A percentile compares a stretch with the other conserved stretches of the same genome.
phyloP scores from a whole-genome alignment of 2,888 invertebrate genomes.

The Julus scandinavius region DNA sequence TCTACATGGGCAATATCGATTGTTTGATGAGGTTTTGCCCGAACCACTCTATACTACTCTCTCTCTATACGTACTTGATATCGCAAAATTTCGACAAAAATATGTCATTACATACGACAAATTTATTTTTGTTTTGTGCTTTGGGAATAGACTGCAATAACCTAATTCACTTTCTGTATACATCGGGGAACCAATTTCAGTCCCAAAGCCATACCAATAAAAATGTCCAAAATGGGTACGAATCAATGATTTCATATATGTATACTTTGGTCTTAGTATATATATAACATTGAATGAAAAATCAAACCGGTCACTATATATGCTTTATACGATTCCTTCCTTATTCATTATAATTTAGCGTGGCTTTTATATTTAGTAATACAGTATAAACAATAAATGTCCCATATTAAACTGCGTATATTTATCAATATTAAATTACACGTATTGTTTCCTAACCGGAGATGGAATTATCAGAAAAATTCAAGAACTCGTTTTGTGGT shows the following conservation, averaged over 20 bases:
- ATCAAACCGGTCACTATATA: neutral
- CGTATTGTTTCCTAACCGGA: neutral
- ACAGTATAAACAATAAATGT: neutral
- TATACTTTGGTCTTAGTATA: neutral
- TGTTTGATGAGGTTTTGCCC: constrained; percentile 4
- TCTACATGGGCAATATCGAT: constrained; percentile 24
- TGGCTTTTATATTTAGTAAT: neutral
- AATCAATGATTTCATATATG: neutral
- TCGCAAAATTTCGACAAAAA: constrained; percentile 19
- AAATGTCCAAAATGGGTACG: constrained; percentile 29
- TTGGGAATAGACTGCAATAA: constrained; percentile 36
- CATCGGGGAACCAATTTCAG: constrained; percentile 26
- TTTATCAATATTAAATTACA: neutral
- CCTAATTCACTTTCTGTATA: constrained; percentile 45
- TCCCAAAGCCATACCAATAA: constrained; percentile 1
- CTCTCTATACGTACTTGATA: neutral
- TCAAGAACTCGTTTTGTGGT: too few species aligned
- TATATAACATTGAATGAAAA: neutral
- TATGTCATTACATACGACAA: constrained; percentile 36
- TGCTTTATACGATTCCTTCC: too few species aligned
- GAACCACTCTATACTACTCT: neutral
- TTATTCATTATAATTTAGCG: neutral
- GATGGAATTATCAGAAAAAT: too few species aligned
- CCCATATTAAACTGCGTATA: neutral
- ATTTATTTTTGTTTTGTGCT: constrained; percentile 46